phyloP scores from a whole-genome alignment of 2,113 vertebrate species.

The Otis tarda region DNA sequence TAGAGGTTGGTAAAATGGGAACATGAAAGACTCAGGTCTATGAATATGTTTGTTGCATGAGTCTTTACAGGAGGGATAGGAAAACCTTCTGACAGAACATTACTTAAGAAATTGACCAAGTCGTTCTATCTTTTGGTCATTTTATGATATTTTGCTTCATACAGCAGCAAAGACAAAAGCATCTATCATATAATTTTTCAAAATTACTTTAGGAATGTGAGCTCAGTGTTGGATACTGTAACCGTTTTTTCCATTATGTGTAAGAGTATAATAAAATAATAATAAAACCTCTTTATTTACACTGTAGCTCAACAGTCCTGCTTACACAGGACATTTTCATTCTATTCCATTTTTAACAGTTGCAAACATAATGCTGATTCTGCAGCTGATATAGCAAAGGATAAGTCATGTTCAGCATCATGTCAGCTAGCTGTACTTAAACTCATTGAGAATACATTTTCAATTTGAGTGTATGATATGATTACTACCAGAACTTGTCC shows the following conservation, averaged over 20 bases:
- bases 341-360: not conserved
- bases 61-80: not conserved
- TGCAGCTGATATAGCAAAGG: slow-evolving; percentile 19
- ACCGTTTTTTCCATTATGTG: not conserved
- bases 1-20: not conserved
- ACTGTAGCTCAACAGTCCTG: not conserved
- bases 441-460: not conserved
- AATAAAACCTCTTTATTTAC: slow-evolving; percentile 31
- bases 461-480: not conserved
- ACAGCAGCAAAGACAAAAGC: not conserved
- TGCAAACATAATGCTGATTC: slow-evolving; percentile 29
- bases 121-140: not conserved
- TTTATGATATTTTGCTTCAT: not conserved
- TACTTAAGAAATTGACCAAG: not conserved
- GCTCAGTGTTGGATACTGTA: not conserved
- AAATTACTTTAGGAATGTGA: not conserved
- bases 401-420: not conserved
- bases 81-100: not conserved
- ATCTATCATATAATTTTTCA: not conserved
- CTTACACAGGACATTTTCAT: slow-evolving; percentile 19
- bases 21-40: not conserved
- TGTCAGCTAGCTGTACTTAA: not conserved
- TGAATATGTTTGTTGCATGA: not conserved
- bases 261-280: not conserved
- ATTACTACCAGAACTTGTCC: not conserved